Percentiles rank a stretch among this genome's conserved stretches.
These are phyloP conservation scores for Sinodicranocentrus sp. DNA, from an alignment of 2,888 invertebrate species.

Conservation along the genomic window DNA sequence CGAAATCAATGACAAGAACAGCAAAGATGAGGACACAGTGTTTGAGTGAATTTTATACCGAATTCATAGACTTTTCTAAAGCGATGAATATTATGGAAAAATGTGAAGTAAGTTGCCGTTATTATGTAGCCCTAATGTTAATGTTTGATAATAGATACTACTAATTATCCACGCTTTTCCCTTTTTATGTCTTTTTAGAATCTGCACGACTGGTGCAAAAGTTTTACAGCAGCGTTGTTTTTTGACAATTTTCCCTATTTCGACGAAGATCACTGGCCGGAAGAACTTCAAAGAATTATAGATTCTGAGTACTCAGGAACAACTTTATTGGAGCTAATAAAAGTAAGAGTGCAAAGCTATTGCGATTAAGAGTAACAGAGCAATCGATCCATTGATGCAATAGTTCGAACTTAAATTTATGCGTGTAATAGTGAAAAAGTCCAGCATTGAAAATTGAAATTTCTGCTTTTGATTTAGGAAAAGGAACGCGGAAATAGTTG, in stretches of 20 bases:
- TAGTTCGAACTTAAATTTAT: no score
- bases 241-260: conserved; percentile 19
- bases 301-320: no score
- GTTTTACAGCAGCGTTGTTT: neutral
- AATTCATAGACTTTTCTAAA: neutral
- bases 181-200: conserved; percentile 1
- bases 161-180: neutral
- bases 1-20: neutral
- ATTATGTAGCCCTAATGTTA: neutral
- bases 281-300: no score
- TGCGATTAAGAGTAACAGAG: no score
- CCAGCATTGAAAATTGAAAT: no score
- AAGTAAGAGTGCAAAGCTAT: no score
- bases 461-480: no score
- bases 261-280: conserved; percentile 18
- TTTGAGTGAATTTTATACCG: conserved; percentile 4
- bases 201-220: neutral
- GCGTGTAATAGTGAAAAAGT: no score
- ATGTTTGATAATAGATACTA: neutral
- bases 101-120: neutral
- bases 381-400: no score
- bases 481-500: no score
- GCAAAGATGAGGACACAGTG: neutral
- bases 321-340: no score
- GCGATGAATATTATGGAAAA: neutral